Conservation (phyloP, 2,113 vertebrate genomes). For the Dryoscopus gambensis region DNA sequence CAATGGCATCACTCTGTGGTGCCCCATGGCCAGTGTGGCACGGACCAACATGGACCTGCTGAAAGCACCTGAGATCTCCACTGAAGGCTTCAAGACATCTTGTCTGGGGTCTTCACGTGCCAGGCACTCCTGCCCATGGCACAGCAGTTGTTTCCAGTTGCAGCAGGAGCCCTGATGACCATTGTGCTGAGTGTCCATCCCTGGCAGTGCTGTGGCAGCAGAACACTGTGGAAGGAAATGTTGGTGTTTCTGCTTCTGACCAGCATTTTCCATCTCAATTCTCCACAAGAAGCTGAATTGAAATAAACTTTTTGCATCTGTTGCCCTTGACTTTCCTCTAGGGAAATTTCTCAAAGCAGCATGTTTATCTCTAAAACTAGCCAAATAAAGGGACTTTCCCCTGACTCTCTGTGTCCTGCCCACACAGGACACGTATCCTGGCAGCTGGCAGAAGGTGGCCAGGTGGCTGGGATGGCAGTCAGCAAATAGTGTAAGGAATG, state of each 20-base stretch:
- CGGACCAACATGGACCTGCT: background rate
- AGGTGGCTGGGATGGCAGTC: background rate
- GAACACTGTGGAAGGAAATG: background rate
- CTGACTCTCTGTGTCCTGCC: background rate
- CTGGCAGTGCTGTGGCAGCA: background rate
- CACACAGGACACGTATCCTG: background rate
- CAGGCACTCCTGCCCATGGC: background rate
- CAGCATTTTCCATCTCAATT: background rate
- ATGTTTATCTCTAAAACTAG: background rate
- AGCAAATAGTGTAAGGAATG: background rate
- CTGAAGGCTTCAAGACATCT: background rate
- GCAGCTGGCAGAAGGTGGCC: background rate
- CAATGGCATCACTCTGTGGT: accelerated
- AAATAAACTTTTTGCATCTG: background rate
- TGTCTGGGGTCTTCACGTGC: background rate
- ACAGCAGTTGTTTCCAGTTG: background rate
- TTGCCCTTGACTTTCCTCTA: background rate
- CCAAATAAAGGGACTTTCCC: background rate
- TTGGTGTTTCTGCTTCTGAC: background rate
- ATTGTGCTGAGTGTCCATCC: background rate
- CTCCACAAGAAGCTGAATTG: background rate
- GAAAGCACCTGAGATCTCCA: background rate
- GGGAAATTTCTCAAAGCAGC: background rate
- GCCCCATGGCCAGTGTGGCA: accelerated
- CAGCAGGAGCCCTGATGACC: background rate